phyloP scores from a whole-genome alignment of 2,113 vertebrate genomes.

The Helogale parvula region DNA sequence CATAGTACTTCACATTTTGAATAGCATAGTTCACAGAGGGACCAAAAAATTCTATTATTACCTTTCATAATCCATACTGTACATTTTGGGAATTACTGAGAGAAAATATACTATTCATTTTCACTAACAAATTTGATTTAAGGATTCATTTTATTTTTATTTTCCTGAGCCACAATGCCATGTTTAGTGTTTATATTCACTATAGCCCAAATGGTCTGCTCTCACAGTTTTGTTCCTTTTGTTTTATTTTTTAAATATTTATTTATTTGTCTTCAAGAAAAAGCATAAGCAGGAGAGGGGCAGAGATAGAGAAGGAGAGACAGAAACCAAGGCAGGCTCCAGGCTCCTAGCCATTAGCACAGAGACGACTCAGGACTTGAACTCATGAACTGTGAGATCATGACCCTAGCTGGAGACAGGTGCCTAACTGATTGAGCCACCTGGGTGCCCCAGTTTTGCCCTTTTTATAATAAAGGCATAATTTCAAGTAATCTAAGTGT shows the following conservation, averaged over 20 bases:
- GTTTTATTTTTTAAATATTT: background rate
- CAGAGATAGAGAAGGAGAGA: too few relatives aligned
- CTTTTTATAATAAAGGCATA: background rate
- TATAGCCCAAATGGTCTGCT: background rate
- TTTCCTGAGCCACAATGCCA: background rate
- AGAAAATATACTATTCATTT: slow-evolving; percentile 35
- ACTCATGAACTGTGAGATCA: too few relatives aligned
- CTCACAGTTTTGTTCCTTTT: background rate
- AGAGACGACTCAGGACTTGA: too few relatives aligned
- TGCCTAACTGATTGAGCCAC: too few relatives aligned
- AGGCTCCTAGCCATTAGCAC: too few relatives aligned
- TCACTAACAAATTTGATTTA: slow-evolving; percentile 29
- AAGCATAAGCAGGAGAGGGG: too few relatives aligned
- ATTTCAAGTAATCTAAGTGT: background rate
- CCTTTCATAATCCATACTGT: background rate
- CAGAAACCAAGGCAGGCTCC: too few relatives aligned
- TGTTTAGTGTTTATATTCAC: background rate
- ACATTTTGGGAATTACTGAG: slow-evolving; percentile 1
- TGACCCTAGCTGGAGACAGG: too few relatives aligned
- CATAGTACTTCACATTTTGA: slow-evolving; percentile 14
- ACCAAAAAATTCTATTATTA: background rate
- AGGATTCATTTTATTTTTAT: slow-evolving; percentile 39
- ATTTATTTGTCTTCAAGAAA: too few relatives aligned
- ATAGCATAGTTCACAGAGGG: background rate
- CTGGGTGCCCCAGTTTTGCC: background rate